Evolutionary conservation across 2,113 vertebrate genomes (phyloP).

Genomic region (Pterocles orientalis): DNA sequence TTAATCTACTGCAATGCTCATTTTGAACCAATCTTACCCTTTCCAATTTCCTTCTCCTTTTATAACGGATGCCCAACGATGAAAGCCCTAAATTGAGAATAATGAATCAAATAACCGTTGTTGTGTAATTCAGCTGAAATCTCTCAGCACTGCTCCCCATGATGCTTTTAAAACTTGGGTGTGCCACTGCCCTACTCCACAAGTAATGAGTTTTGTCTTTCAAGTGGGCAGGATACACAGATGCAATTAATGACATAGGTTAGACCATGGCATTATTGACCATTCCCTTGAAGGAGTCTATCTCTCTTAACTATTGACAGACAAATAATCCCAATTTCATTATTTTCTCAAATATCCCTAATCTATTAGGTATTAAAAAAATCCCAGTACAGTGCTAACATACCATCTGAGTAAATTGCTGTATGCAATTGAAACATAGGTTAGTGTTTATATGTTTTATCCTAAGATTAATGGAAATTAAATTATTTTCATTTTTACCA

Average conservation of each 20-base stretch:
- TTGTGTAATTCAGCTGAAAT: not conserved
- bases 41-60: not conserved
- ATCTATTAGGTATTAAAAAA: slow-evolving; percentile 8
- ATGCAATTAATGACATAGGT: not conserved
- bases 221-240: not conserved
- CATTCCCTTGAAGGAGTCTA: slow-evolving; percentile 21
- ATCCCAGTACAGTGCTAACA: not conserved
- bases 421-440: not conserved
- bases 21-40: not conserved
- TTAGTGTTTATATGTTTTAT: not conserved
- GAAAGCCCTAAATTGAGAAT: slow-evolving; percentile 27
- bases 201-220: not conserved
- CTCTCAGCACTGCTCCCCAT: not conserved
- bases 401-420: not conserved
- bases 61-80: not conserved
- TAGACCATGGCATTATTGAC: slow-evolving; percentile 17
- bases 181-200: not conserved
- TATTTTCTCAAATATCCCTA: slow-evolving; percentile 34
- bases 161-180: not conserved
- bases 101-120: slow-evolving; percentile 25
- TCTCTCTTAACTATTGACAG: slow-evolving; percentile 5
- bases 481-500: slow-evolving; percentile 2
- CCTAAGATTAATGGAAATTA: not conserved
- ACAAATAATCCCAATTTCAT: slow-evolving; percentile 40
- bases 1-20: not conserved